Percentiles rank a stretch among this genome's conserved stretches.
phyloP scores from a whole-genome alignment of 2,888 invertebrate genomes.

The Agapostemon virescens region DNA sequence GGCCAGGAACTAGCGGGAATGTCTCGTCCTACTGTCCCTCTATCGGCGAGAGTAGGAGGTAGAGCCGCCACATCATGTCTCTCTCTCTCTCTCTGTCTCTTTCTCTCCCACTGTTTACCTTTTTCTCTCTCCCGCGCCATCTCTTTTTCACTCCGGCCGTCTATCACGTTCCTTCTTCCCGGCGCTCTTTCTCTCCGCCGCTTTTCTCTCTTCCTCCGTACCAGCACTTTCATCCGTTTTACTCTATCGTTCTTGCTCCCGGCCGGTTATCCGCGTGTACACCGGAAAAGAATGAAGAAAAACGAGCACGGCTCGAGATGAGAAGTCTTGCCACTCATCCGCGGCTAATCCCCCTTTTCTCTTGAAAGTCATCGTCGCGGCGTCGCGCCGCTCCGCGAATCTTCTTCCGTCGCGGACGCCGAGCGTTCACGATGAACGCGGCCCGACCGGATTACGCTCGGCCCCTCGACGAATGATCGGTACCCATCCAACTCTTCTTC shows the following conservation, averaged over 20 bases:
- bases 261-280: constrained; percentile 50
- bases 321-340: constrained; percentile 63
- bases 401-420: constrained; percentile 44
- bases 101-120: no score
- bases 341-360: constrained; percentile 69
- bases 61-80: no score
- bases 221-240: constrained; percentile 48
- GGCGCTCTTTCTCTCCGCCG: neutral
- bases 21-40: no score
- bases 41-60: no score
- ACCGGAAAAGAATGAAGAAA: constrained; percentile 60
- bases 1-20: no score
- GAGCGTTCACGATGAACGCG: constrained; percentile 5
- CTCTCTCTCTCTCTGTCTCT: no score
- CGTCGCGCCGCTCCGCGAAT: constrained; percentile 40
- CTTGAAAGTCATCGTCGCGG: constrained; percentile 60
- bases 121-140: no score
- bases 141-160: no score
- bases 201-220: neutral
- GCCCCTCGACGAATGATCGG: constrained; percentile 54
- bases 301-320: constrained; percentile 60
- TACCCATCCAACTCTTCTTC: constrained; percentile 23
- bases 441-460: constrained; percentile 52
- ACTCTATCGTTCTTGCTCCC: constrained; percentile 27
- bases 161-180: no score